Percentiles rank a stretch among this genome's conserved stretches.
These are phyloP conservation scores for Lagenorhynchus albirostris DNA, from an alignment of 2,113 vertebrate species.

Conservation along the genomic window DNA sequence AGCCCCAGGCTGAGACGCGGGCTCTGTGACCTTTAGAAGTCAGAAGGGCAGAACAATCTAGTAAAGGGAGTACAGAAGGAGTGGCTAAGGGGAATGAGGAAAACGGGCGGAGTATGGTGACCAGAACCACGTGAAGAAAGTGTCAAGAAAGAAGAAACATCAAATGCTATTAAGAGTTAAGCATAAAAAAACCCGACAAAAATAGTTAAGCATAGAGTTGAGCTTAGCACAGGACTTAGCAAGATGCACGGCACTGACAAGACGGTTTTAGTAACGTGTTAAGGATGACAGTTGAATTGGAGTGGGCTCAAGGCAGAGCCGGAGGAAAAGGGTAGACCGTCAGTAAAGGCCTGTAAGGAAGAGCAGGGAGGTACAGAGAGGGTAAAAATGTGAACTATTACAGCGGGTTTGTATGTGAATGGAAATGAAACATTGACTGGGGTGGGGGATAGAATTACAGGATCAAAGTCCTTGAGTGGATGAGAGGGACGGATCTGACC, in stretches of 20 bases:
- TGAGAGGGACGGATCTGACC: neutral
- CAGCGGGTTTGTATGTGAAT: accelerated
- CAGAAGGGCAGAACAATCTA: neutral
- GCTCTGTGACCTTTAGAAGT: neutral
- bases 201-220: neutral
- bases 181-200: too few relatives aligned
- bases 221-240: neutral
- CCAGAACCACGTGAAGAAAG: neutral
- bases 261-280: neutral
- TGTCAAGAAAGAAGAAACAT: neutral
- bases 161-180: neutral
- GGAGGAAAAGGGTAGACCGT: neutral
- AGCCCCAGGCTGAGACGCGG: accelerated
- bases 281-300: neutral
- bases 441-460: neutral
- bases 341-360: neutral
- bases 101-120: accelerated
- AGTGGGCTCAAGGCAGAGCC: neutral
- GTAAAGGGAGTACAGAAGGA: neutral
- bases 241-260: neutral
- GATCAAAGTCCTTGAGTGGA: neutral
- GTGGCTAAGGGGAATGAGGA: neutral
- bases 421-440: neutral
- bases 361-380: neutral
- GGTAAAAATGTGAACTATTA: neutral